These are phyloP conservation scores for Macrosoma leucophasiata DNA, from an alignment of 2,888 invertebrate genomes.

Conservation along the genomic window DNA sequence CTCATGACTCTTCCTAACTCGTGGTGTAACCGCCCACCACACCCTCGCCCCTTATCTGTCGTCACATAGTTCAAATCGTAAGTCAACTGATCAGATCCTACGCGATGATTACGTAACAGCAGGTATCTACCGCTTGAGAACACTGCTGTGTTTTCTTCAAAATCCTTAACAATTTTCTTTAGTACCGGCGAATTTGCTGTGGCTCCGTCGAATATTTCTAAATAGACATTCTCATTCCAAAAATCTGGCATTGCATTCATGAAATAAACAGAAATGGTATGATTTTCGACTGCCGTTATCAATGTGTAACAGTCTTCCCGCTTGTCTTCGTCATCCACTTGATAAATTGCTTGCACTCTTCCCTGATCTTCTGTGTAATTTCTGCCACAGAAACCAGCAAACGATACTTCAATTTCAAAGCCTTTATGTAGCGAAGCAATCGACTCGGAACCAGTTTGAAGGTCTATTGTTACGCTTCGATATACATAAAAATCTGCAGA, in stretches of 20 bases:
- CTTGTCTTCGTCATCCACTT: neutral
- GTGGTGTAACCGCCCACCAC: slow-evolving; percentile 51
- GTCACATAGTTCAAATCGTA: slow-evolving; percentile 52
- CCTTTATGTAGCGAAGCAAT: slow-evolving; percentile 62
- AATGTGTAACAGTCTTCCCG: slow-evolving; percentile 76
- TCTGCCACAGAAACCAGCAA: slow-evolving; percentile 66
- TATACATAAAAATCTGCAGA: slow-evolving; percentile 45
- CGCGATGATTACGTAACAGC: slow-evolving; percentile 64
- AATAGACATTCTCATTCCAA: slow-evolving; percentile 39
- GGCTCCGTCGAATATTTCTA: slow-evolving; percentile 61
- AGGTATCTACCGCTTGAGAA: slow-evolving; percentile 83
- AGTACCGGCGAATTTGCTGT: slow-evolving; percentile 34
- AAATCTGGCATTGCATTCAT: slow-evolving; percentile 33
- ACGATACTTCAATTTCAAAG: slow-evolving; percentile 79
- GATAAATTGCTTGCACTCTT: slow-evolving; percentile 67
- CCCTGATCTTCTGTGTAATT: slow-evolving; percentile 84
- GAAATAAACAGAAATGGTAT: slow-evolving; percentile 82
- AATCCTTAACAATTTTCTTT: slow-evolving; percentile 31
- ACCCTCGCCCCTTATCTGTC: slow-evolving; percentile 55
- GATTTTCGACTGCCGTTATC: slow-evolving; percentile 79
- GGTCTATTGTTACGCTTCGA: slow-evolving; percentile 37
- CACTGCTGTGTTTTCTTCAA: slow-evolving; percentile 45
- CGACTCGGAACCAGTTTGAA: slow-evolving; percentile 45
- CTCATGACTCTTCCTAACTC: slow-evolving; percentile 51
- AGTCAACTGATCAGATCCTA: slow-evolving; percentile 31